These are phyloP conservation scores for Nephrotoma flavescens DNA, from an alignment of 2,888 invertebrate genomes.

Conservation along the genomic window DNA sequence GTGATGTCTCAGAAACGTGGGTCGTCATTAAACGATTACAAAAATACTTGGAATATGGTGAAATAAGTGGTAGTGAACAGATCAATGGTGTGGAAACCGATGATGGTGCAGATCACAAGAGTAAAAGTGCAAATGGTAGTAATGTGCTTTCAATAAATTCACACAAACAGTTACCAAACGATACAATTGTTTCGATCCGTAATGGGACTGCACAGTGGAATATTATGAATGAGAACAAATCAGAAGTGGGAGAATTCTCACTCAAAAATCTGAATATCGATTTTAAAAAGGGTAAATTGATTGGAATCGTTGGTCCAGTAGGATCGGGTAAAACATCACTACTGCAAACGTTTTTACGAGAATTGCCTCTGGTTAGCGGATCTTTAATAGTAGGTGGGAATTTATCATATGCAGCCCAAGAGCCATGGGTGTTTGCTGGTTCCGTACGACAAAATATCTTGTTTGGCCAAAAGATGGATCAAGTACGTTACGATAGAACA, in stretches of 20 bases:
- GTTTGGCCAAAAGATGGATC: conserved; percentile 42
- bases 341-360: conserved; percentile 54
- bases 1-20: conserved; percentile 61
- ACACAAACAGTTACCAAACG: conserved; percentile 17
- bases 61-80: conserved; percentile 14
- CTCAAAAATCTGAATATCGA: conserved; percentile 38
- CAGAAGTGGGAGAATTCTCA: conserved; percentile 20
- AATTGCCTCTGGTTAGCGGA: conserved; percentile 42
- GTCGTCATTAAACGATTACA: conserved; percentile 58
- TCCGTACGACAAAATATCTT: conserved; percentile 71
- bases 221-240: conserved; percentile 3
- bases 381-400: conserved; percentile 44
- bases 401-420: conserved; percentile 67
- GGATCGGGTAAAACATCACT: conserved; percentile 60
- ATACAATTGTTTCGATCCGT: conserved; percentile 11
- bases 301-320: conserved; percentile 60
- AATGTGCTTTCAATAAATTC: conserved; percentile 6
- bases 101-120: not conserved
- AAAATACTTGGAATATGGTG: conserved; percentile 31
- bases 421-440: conserved; percentile 70
- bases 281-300: conserved; percentile 40
- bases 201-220: conserved; percentile 35
- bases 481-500: conserved; percentile 25
- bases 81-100: not conserved
- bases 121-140: not conserved